Base-by-base conservation (phyloP, 2,888 invertebrate species). In the Sturmia bella region DNA sequence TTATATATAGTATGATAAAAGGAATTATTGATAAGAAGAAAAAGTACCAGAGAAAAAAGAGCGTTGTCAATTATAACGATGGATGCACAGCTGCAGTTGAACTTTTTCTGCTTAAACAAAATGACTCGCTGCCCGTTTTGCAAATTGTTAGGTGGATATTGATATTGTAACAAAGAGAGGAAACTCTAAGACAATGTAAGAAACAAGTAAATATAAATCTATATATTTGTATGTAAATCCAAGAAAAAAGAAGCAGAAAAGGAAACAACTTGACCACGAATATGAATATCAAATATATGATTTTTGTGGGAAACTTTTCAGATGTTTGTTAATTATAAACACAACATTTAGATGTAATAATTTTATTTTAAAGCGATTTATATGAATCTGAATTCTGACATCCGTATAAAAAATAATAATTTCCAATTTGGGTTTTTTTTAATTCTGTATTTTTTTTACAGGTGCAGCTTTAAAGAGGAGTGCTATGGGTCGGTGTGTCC, bases 261-360 rank as follows among this genome's bases (percentile, higher is more conserved):
- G 59, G n/a, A 56, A 64, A 64, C 45, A 69, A 66, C 27, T 70
- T 74, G 54, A 61, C 66, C 70, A 61, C 54, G 74, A 59, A 74
- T 74, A 74, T 69, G 69, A 61, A 75, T n/a, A n/a, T n/a, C n/a
- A n/a, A 54, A 70, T 61, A 45, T 75, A 70, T 78, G 66, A 82
- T 74, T 78, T 76, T 15, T 74, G 57, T 82, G 82, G 82, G 78
- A 82, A 82, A 66, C 64, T 37, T 27, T 43, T 66, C 82, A 82
- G 59, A 75, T 82, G 78, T 37, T 66, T 70, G 70, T 75, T 82
- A 75, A 75, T 82, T 78, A 74, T 69, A 69, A 63, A 52, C 15
- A 66, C 41, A 59, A 59, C 17, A 57, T 17, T 41, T 21, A 19
- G n/a, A 11, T 39, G 39, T 21, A 4, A 6, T 27, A 27, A 7